A percentile compares a stretch with the other conserved stretches of the same genome.
Evolutionary conservation across 1,140 invertebrate genomes (phyloP).

Genomic region (fruit fly (Drosophila melanogaster)): Release_6_plus_ISO1_MT NC_004354.4:6163001-6163500

Average conservation of each 20-base stretch:
- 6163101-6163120: background rate
- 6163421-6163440: slow-evolving; percentile 46
- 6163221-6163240: slow-evolving; percentile 73
- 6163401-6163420: slow-evolving; percentile 61
- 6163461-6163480: background rate
- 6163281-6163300: slow-evolving; percentile 55
- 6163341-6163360: slow-evolving; percentile 2
- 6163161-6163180: slow-evolving; percentile 26
- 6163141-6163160: slow-evolving; percentile 13
- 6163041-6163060: slow-evolving; percentile 47
- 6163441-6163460: slow-evolving; percentile 62
- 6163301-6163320: slow-evolving; percentile 43
- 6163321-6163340: slow-evolving; percentile 6
- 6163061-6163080: slow-evolving; percentile 23
- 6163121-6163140: slow-evolving; percentile 11
- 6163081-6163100: background rate
- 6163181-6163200: background rate
- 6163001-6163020: slow-evolving; percentile 15
- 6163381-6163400: slow-evolving; percentile 55
- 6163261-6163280: slow-evolving; percentile 79
- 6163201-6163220: slow-evolving; percentile 34
- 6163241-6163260: slow-evolving; percentile 78
- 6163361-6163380: slow-evolving; percentile 11
- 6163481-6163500: slow-evolving; percentile 67
- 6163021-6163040: slow-evolving; percentile 47